phyloP scores from a whole-genome alignment of 2,113 vertebrate genomes.

The Apteryx owenii region DNA sequence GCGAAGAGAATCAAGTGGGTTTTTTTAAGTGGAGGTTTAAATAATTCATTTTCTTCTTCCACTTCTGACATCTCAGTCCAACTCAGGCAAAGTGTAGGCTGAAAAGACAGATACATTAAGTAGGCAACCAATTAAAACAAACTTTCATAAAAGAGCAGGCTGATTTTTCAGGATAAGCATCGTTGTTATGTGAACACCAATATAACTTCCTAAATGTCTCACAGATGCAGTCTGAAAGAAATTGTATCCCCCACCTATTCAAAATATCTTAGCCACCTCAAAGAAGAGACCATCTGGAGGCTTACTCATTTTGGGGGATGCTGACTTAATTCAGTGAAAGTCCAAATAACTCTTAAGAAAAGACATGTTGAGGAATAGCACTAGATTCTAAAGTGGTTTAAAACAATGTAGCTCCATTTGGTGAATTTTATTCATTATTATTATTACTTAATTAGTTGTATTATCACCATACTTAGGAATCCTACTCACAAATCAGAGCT shows the following conservation, averaged over 20 bases:
- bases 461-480: neutral
- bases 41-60: conserved; percentile 47
- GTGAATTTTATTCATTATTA: neutral
- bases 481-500: neutral
- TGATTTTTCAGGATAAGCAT: conserved; percentile 59
- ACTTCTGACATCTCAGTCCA: conserved; percentile 45
- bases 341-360: conserved; percentile 43
- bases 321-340: conserved; percentile 52
- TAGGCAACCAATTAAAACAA: conserved; percentile 57
- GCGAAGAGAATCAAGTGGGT: neutral
- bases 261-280: conserved; percentile 57
- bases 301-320: conserved; percentile 35
- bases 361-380: neutral
- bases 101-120: conserved; percentile 37
- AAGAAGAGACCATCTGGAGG: conserved; percentile 65
- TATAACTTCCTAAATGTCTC: conserved; percentile 71
- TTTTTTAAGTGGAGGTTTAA: neutral
- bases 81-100: conserved; percentile 30
- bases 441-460: neutral
- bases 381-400: neutral
- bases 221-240: conserved; percentile 64
- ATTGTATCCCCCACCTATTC: conserved; percentile 20
- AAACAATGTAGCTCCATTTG: neutral
- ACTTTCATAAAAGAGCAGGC: conserved; percentile 45
- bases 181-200: conserved; percentile 38